Percentiles rank a stretch among this genome's conserved stretches.
phyloP scores from a whole-genome alignment of 2,797 vertebrate species.

The Sciurus vulgaris region DNA sequence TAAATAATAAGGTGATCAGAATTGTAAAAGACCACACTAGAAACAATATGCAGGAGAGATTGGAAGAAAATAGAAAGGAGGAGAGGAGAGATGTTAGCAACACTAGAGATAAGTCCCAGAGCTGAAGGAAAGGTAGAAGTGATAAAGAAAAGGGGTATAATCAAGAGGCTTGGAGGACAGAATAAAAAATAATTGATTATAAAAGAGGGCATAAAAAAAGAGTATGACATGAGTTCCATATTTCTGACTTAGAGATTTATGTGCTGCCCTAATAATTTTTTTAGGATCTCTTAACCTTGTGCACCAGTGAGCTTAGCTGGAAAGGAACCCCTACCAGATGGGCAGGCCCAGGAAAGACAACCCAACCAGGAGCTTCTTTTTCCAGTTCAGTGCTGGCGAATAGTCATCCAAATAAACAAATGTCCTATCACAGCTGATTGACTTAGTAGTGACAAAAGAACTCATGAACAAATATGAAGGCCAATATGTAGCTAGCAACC shows the following conservation, averaged over 20 bases:
- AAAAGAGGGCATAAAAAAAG: not conserved
- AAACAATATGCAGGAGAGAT: not conserved
- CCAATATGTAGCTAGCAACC: not conserved
- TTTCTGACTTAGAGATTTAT: not conserved
- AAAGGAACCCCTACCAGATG: constrained; percentile 16
- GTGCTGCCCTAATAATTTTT: not conserved
- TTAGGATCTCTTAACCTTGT: not conserved
- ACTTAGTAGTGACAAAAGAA: not conserved
- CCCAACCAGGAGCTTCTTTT: not conserved
- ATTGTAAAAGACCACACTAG: not conserved
- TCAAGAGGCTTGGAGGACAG: not conserved
- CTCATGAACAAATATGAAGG: not conserved
- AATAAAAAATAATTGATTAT: not conserved
- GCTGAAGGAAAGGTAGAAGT: not conserved
- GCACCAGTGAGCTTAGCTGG: constrained; percentile 6
- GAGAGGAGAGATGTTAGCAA: not conserved
- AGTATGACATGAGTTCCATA: not conserved
- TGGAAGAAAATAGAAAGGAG: not conserved
- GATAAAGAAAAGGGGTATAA: not conserved
- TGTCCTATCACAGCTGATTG: constrained; percentile 7
- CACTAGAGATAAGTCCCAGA: not conserved
- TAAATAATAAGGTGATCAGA: not conserved
- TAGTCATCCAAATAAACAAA: constrained; percentile 54
- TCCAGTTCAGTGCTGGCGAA: not conserved
- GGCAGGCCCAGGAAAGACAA: not conserved